Conservation (phyloP, 1,140 invertebrate genomes). For the Phenacoccus solenopsis region DNA sequence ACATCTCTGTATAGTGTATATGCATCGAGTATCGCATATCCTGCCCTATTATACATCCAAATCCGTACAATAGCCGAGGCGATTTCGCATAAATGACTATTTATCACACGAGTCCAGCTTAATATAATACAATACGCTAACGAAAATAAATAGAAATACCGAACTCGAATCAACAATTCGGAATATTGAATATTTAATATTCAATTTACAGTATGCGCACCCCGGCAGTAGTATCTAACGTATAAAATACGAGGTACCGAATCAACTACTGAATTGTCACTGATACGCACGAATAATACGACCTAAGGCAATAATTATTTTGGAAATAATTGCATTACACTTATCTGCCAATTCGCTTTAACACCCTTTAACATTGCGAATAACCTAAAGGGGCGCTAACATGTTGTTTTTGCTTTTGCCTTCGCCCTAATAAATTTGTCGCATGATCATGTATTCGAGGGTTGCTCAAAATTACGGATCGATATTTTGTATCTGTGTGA, state of each 20-base stretch:
- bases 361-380: slow-evolving; percentile 13
- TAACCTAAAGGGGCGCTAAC: neutral
- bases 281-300: slow-evolving; percentile 12
- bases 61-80: neutral
- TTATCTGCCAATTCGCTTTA: slow-evolving; percentile 10
- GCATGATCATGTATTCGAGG: no score
- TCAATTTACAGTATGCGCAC: slow-evolving; percentile 9
- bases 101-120: neutral
- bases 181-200: slow-evolving; percentile 13
- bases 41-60: no score
- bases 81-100: neutral
- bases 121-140: neutral
- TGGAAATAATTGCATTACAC: slow-evolving; percentile 15
- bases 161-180: neutral
- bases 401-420: neutral
- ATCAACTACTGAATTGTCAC: slow-evolving; percentile 9
- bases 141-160: slow-evolving; percentile 3
- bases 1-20: no score
- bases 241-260: neutral
- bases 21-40: no score
- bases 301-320: slow-evolving; percentile 12
- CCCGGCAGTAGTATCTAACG: neutral
- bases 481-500: no score
- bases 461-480: neutral
- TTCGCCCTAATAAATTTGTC: neutral